These are phyloP conservation scores for Centrocercus urophasianus DNA, from an alignment of 2,113 vertebrate genomes.

Conservation along the genomic window DNA sequence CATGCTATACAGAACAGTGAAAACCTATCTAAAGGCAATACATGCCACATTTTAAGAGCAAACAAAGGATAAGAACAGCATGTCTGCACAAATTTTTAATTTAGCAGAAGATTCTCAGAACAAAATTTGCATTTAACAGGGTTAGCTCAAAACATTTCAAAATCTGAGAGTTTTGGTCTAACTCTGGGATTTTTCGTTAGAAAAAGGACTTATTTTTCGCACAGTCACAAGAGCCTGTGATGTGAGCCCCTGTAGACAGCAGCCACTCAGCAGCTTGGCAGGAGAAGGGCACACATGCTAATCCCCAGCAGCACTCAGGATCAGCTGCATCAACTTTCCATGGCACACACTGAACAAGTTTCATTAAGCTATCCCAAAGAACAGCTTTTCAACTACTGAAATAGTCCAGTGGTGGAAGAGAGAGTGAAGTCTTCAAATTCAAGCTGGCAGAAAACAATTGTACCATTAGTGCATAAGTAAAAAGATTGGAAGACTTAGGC, in stretches of 20 bases:
- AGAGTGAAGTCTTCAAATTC: not conserved
- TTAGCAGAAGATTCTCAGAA: not conserved
- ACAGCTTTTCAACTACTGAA: not conserved
- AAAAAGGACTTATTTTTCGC: not conserved
- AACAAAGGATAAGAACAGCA: not conserved
- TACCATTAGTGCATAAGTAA: not conserved
- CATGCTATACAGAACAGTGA: not conserved
- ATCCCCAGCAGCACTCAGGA: not conserved
- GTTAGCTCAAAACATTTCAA: not conserved
- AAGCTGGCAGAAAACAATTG: not conserved
- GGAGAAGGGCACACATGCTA: not conserved
- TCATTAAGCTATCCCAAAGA: not conserved
- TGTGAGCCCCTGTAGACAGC: not conserved
- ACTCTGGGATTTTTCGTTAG: not conserved
- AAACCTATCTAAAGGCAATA: not conserved
- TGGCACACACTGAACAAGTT: not conserved
- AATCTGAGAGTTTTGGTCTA: not conserved
- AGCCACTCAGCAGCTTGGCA: accelerated
- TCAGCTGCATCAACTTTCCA: not conserved
- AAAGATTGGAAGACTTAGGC: not conserved
- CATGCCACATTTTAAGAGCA: not conserved
- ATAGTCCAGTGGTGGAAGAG: not conserved
- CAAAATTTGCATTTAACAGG: not conserved
- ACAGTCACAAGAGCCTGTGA: not conserved
- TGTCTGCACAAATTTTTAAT: not conserved